These are phyloP conservation scores for Vannuccia rotundouncinata DNA, from an alignment of 2,888 invertebrate genomes.

Conservation along the genomic window DNA sequence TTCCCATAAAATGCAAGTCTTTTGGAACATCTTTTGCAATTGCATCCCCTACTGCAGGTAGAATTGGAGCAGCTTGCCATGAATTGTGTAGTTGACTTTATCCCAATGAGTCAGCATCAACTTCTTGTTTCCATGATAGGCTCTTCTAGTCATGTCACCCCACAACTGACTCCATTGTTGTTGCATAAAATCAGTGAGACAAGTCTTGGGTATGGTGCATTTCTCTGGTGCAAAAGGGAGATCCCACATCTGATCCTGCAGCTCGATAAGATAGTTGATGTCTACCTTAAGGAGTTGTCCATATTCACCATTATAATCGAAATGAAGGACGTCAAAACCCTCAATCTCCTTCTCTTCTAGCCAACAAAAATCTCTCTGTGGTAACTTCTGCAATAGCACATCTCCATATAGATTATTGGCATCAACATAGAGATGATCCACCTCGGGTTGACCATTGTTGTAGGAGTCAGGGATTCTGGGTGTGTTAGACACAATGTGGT, in stretches of 20 bases:
- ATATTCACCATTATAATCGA: constrained; percentile 30
- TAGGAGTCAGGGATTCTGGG: too few relatives aligned
- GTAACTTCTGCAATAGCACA: constrained; percentile 46
- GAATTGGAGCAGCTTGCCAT: constrained; percentile 49
- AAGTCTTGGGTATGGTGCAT: not conserved
- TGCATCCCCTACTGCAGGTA: constrained; percentile 43
- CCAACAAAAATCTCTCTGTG: constrained; percentile 45
- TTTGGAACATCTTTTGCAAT: constrained; percentile 44
- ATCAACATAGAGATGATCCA: constrained; percentile 43
- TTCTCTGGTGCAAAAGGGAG: constrained; percentile 46
- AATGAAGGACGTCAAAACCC: constrained; percentile 38
- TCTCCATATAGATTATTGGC: constrained; percentile 46
- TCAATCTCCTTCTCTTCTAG: constrained; percentile 44
- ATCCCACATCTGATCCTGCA: constrained; percentile 50
- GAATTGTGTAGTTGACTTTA: constrained; percentile 47
- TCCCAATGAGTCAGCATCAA: constrained; percentile 43
- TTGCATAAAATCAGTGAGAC: not conserved
- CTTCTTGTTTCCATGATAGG: constrained; percentile 42
- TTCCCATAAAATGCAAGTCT: too few relatives aligned
- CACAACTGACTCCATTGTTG: too few relatives aligned
- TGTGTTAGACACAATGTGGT: not conserved
- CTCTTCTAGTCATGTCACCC: not conserved
- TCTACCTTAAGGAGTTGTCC: constrained; percentile 57
- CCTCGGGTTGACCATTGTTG: too few relatives aligned
- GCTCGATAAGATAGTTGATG: constrained; percentile 52